Evolutionary conservation across 2,113 vertebrate species (phyloP), one percentile per base, ranked within the genome.

Genomic region (Callospermophilus lateralis): DNA sequence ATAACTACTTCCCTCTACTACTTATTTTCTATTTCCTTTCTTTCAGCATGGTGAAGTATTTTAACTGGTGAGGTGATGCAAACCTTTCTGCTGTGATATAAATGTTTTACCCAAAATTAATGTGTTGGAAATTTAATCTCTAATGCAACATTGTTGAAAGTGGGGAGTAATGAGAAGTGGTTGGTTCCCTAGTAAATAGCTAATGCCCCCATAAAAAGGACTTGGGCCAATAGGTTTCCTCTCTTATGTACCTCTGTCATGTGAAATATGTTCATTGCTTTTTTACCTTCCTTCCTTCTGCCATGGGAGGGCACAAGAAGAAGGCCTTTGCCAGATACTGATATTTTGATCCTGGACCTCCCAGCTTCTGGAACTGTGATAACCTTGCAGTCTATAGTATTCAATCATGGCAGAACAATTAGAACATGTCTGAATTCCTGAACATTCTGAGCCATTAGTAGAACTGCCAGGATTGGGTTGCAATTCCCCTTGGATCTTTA

Each of bases 131-230:
- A 68, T 30, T 16, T 68, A 68, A 63, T 68, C 30, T 15, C 51
- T 37, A 24, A 58, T 80, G 12, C 45, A 58, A 58, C 16, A 68
- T 6, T 22, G 7, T 3, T 84, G 30, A 39, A 68, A 68, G 19
- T 84, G 28, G 10, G 2, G 2, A 1, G 42, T 67, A 48, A 34
- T 11, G 16, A 6, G 16, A 48, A 24, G 8, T 83, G 37, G 13
- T 13, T 17, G 39, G 0, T 4, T 28, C 6, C 17, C 0, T 76
- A 6, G 3, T 45, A 12, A 34, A 22, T 26, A 12, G 8, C 61
- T 61, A 76, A 61, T 45, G 28, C 15, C 17, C 34, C 32, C 45
- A 15, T 45, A 63, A 15, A 32, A 77, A 77, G 8, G 39, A 22
- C 12, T 63, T 63, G 3, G 24, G 8, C 19, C 20, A 26, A 15